These are phyloP conservation scores for Pipistrellus pipistrellus DNA, from an alignment of 2,797 vertebrate species.

Conservation along the genomic window DNA sequence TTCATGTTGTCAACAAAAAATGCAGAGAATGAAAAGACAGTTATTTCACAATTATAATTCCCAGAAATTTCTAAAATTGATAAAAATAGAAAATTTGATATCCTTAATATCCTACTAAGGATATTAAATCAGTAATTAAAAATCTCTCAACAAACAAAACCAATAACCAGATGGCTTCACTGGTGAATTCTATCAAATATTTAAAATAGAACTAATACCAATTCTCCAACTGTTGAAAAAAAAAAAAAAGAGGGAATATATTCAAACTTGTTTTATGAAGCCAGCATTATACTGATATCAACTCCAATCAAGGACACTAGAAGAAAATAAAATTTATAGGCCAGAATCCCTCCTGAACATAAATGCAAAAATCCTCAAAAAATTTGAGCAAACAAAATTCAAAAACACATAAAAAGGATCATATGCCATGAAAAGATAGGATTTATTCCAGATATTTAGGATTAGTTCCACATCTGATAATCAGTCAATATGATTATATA, in stretches of 20 bases:
- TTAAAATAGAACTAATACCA: not conserved
- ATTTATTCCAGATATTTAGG: not conserved
- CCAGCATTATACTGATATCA: not conserved
- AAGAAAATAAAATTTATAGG: not conserved
- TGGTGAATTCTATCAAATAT: not conserved
- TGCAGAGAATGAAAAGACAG: not conserved
- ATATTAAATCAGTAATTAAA: not conserved
- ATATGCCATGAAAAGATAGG: not conserved
- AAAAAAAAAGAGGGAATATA: not conserved
- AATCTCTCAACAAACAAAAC: not conserved
- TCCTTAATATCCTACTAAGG: too few species aligned
- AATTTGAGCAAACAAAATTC: not conserved
- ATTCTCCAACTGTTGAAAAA: not conserved
- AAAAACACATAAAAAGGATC: not conserved
- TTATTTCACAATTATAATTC: not conserved
- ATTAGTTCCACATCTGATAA: not conserved
- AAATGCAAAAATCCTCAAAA: not conserved
- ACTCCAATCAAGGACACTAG: not conserved
- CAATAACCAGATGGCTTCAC: not conserved
- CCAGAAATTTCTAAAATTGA: not conserved
- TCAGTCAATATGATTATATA: not conserved
- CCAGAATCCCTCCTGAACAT: not conserved
- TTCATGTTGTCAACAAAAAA: constrained; percentile 4
- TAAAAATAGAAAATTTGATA: not conserved
- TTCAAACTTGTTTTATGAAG: not conserved